Base-by-base conservation (phyloP, 2,113 vertebrate species). In the Synodontis membranacea region DNA sequence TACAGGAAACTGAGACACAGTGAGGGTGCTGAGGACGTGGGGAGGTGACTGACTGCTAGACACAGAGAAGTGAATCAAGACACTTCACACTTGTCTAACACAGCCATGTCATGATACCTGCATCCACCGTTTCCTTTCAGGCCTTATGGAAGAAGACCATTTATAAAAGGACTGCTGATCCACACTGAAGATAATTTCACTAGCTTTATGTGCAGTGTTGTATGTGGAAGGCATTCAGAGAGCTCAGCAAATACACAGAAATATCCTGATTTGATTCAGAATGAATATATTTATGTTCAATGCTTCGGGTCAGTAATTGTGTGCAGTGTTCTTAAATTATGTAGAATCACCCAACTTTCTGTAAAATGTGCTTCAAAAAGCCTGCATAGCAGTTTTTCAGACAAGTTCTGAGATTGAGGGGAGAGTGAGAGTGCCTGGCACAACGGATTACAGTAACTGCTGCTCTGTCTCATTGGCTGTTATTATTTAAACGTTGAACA, bases 1-100 rank as follows among this genome's bases (percentile, higher is more conserved):
- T n/a, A 91, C 94, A 79, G 94, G 92, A 90, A 95, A 91, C 84
- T 96, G 89, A 94, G 80, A 83, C 31, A 10, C 58, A 72, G 48
- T 14, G 34, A 23, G 7, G 37, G 6, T 70, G 39, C 23, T 34
- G n/a, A n/a, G n/a, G n/a, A n/a, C n/a, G n/a, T n/a, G n/a, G n/a
- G n/a, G n/a, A n/a, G n/a, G 0, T n/a, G 70, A 85, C 15, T 37
- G 66, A 78, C 86, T 54, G 80, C 42, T 60, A 19, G 64, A 31
- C 81, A 54, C 39, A 9, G 21, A 74, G 21, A 74, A 25, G 70
- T 25, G 39, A 44, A 74, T 21, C 28, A 66, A 52, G 28, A 34
- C 48, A 84, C 6, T 23, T 39, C 34, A 15, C 5, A 14, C 46
- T 84, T 84, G 23, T 39, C 46, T 44, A 72, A 9, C 68, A 72